Evolutionary conservation across 1,140 invertebrate species (phyloP).

Genomic region (Meloidogyne floridensis): DNA sequence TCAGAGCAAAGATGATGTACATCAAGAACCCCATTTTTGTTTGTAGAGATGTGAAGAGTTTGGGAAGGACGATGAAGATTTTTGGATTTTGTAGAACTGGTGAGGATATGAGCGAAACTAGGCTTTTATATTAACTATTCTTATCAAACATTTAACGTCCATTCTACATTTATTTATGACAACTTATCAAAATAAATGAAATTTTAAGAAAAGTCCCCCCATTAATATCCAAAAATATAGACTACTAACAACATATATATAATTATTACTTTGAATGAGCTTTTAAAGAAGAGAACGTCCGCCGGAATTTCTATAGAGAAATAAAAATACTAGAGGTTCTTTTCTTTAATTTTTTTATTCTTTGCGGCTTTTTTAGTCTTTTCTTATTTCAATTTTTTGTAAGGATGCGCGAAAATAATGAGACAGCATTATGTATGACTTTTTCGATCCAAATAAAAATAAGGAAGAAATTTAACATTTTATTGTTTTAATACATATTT

Average conservation of each 20-base stretch:
- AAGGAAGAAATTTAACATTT: neutral
- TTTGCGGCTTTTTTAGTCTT: neutral
- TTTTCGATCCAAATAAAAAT: conserved; percentile 1
- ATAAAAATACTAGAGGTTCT: neutral
- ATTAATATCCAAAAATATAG: neutral
- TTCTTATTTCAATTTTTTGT: neutral
- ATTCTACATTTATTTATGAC: too few species aligned
- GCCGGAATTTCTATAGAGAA: neutral
- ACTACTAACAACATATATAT: neutral
- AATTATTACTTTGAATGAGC: neutral
- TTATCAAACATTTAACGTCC: too few species aligned
- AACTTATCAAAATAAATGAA: too few species aligned
- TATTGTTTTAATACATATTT: neutral
- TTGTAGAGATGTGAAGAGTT: neutral
- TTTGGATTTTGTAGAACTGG: too few species aligned
- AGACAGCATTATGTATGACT: neutral
- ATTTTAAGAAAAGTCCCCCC: neutral
- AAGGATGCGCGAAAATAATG: conserved; percentile 2
- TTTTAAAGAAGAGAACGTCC: neutral
- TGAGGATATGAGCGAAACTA: too few species aligned
- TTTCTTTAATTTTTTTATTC: neutral
- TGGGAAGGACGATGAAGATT: neutral
- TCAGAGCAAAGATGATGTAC: neutral
- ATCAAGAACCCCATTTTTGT: neutral
- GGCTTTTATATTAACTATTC: too few species aligned